Conservation (phyloP, 2,113 vertebrate species). For the Amphilophus citrinellus region DNA sequence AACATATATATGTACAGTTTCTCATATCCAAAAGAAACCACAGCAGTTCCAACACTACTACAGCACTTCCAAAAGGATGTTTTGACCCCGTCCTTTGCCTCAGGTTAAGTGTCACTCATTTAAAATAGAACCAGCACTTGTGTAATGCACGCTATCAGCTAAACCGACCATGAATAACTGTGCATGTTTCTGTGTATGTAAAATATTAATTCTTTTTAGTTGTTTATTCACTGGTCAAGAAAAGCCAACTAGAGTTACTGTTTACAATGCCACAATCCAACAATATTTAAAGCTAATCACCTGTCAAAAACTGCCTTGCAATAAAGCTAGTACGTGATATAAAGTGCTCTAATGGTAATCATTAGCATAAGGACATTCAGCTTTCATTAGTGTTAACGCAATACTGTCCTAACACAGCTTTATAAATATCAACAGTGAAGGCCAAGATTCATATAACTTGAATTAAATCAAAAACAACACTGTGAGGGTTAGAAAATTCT, state of each 20-base stretch:
- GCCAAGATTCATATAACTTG: neutral
- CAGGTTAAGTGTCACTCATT: neutral
- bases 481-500: no score
- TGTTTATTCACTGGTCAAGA: neutral
- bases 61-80: neutral
- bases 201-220: neutral
- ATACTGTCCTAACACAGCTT: neutral
- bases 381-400: neutral
- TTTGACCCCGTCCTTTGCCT: neutral
- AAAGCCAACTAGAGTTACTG: neutral
- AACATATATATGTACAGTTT: neutral
- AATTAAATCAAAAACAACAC: neutral
- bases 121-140: neutral
- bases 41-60: neutral
- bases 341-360: neutral
- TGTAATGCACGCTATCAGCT: neutral
- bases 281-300: fast-evolving
- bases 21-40: fast-evolving
- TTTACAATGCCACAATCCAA: neutral
- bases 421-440: neutral
- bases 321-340: neutral
- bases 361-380: neutral
- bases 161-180: neutral
- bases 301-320: neutral
- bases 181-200: neutral